These are phyloP conservation scores for Ploceus nigricollis DNA, from an alignment of 2,113 vertebrate species.

Conservation along the genomic window DNA sequence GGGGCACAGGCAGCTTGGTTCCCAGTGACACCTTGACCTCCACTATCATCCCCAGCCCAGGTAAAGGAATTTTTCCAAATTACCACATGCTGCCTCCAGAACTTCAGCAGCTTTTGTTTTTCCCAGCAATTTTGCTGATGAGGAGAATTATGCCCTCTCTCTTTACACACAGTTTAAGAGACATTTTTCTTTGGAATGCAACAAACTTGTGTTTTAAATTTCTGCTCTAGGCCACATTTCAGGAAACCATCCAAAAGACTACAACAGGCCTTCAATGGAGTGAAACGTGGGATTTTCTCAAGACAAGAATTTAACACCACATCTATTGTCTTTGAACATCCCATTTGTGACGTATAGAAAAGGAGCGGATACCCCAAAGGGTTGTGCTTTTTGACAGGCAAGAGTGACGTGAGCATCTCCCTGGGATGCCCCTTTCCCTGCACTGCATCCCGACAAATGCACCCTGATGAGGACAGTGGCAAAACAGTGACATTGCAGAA, in stretches of 20 bases:
- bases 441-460: rapidly evolving
- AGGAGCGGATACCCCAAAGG: neutral
- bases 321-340: neutral
- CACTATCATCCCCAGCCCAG: neutral
- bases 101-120: neutral
- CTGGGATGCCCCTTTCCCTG: neutral
- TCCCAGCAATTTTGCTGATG: neutral
- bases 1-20: neutral
- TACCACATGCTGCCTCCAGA: neutral
- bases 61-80: neutral
- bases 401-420: neutral
- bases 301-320: neutral
- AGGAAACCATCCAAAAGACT: neutral
- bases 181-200: neutral
- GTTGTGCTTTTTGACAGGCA: neutral
- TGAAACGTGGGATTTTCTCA: neutral
- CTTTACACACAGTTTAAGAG: neutral
- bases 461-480: neutral
- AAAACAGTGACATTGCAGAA: neutral
- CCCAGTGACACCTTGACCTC: neutral
- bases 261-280: neutral
- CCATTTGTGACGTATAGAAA: neutral
- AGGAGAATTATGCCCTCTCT: neutral
- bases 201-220: neutral
- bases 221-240: neutral